Conservation (phyloP, 2,113 vertebrate genomes). For the Passer domesticus region DNA sequence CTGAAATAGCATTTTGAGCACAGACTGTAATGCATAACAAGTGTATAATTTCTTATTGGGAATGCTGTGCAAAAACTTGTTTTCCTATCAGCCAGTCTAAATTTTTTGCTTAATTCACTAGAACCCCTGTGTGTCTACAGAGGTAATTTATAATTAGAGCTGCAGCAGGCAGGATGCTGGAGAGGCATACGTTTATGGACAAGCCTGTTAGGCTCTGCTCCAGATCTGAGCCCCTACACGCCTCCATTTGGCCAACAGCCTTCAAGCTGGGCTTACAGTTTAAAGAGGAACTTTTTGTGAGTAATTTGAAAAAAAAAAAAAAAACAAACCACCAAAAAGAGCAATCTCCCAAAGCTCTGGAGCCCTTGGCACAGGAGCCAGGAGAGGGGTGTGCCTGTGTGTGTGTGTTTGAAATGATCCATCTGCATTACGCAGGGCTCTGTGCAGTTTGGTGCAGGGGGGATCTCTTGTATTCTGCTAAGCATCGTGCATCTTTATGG, state of each 20-base stretch:
- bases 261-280: constrained; percentile 41
- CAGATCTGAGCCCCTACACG: constrained; percentile 46
- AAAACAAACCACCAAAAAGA: neutral
- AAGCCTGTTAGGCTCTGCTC: constrained; percentile 58
- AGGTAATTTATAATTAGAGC: constrained; percentile 69
- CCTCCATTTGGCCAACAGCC: constrained; percentile 58
- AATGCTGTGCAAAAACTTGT: constrained; percentile 74
- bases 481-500: constrained; percentile 11
- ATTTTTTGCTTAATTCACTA: constrained; percentile 73
- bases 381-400: neutral
- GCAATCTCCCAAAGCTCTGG: neutral
- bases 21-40: constrained; percentile 81
- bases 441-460: neutral
- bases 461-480: constrained; percentile 18
- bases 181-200: constrained; percentile 25
- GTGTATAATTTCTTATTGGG: constrained; percentile 80
- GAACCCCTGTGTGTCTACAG: constrained; percentile 63
- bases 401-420: neutral
- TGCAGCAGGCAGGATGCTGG: constrained; percentile 47
- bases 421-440: neutral
- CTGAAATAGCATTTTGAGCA: constrained; percentile 81
- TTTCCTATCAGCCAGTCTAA: constrained; percentile 67
- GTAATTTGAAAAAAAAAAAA: neutral
- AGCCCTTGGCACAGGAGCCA: neutral
- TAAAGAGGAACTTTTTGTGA: constrained; percentile 35